Conservation (phyloP, 2,113 vertebrate species). For the Podarcis raffonei region DNA sequence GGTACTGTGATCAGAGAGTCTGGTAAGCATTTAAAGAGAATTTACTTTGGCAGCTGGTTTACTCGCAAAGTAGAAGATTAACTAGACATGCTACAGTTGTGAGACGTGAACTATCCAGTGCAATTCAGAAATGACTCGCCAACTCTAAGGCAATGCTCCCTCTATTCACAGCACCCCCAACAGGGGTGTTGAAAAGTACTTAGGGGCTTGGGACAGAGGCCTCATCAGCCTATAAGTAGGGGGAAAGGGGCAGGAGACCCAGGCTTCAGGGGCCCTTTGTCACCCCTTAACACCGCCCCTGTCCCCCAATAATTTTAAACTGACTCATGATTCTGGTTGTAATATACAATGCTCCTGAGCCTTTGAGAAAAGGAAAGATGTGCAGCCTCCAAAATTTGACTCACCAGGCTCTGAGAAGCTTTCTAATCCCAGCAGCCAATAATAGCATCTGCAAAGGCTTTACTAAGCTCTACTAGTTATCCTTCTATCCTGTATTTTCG, state of each 20-base stretch:
- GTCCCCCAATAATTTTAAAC: not conserved
- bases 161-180: too few relatives aligned
- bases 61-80: not conserved
- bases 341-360: not conserved
- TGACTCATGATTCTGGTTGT: too few relatives aligned
- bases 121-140: not conserved
- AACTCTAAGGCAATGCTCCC: not conserved
- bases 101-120: not conserved
- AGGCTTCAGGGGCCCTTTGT: too few relatives aligned
- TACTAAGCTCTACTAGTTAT: not conserved
- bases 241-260: too few relatives aligned
- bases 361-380: not conserved
- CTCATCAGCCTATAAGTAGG: too few relatives aligned
- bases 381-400: not conserved
- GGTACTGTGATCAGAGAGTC: constrained; percentile 64
- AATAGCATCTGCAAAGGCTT: not conserved
- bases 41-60: too few relatives aligned
- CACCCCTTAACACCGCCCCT: too few relatives aligned
- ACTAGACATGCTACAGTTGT: not conserved
- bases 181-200: too few relatives aligned
- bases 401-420: not conserved
- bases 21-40: constrained; percentile 58
- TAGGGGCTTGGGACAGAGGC: too few relatives aligned
- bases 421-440: not conserved
- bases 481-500: not conserved